These are phyloP conservation scores for Mylabris phalerata DNA, from an alignment of 1,140 invertebrate genomes.

Conservation along the genomic window DNA sequence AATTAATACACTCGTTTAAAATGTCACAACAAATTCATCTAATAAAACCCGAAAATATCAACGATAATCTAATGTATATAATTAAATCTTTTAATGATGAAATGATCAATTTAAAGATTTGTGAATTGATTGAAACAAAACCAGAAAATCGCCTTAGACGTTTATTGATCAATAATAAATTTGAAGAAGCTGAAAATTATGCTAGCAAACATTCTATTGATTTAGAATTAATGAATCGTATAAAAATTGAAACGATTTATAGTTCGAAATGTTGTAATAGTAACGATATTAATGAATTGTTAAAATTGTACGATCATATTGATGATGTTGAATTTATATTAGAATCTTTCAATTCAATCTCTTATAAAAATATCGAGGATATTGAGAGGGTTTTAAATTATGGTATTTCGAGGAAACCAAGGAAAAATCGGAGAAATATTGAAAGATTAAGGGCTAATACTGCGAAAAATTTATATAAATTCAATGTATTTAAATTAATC, in stretches of 20 bases:
- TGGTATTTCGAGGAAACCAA: conserved; percentile 10
- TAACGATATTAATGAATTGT: conserved; percentile 24
- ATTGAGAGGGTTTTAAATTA: conserved; percentile 27
- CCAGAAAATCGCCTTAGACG: conserved; percentile 23
- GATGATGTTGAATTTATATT: conserved; percentile 24
- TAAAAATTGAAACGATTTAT: conserved; percentile 23
- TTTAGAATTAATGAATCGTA: conserved; percentile 26
- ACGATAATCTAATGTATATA: too few relatives aligned
- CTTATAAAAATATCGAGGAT: conserved; percentile 23
- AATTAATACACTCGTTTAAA: too few relatives aligned
- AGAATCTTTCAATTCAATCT: conserved; percentile 5
- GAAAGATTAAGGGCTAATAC: background rate
- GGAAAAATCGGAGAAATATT: conserved; percentile 2
- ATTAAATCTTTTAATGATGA: too few relatives aligned
- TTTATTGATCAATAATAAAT: conserved; percentile 21
- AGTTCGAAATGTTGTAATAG: background rate
- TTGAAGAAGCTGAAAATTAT: conserved; percentile 33
- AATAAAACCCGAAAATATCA: too few relatives aligned
- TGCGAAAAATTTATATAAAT: conserved; percentile 21
- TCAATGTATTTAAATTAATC: conserved; percentile 23
- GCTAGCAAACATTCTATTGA: conserved; percentile 21
- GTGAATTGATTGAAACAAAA: conserved; percentile 23
- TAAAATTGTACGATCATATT: conserved; percentile 25
- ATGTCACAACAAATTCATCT: too few relatives aligned
- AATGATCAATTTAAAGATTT: conserved; percentile 1